These are phyloP conservation scores for Rhopalosiphum maidis DNA, from an alignment of 1,140 invertebrate genomes.

Conservation along the genomic window DNA sequence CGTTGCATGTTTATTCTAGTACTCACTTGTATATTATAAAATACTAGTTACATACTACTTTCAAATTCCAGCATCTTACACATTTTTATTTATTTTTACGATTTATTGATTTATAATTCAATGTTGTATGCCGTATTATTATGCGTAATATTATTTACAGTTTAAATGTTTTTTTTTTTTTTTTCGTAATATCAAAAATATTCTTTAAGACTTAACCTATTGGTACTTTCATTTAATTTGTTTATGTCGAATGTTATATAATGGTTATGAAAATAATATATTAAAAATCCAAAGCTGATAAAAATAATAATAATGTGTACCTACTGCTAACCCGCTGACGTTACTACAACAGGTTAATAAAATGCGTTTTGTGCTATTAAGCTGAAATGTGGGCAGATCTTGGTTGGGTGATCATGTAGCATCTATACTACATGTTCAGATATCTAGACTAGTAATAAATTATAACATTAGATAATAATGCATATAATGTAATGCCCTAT, in stretches of 20 bases:
- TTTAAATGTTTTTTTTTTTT: neutral
- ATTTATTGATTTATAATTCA: neutral
- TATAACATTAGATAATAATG: neutral
- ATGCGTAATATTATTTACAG: neutral
- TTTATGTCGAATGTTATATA: neutral
- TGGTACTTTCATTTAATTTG: neutral
- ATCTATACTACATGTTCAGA: neutral
- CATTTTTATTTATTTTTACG: neutral
- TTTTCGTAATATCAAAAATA: neutral
- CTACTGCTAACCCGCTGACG: neutral
- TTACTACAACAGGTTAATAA: neutral
- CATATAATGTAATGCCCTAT: neutral
- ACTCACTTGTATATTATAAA: neutral
- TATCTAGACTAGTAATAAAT: neutral
- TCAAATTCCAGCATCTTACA: neutral
- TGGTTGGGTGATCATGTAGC: neutral
- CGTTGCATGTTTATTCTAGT: neutral
- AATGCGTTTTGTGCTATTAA: neutral
- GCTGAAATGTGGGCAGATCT: neutral
- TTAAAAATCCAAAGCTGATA: neutral
- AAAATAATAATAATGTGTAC: neutral
- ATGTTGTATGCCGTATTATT: neutral
- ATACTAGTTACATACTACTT: neutral
- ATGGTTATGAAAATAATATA: neutral
- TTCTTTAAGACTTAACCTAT: neutral